Base-by-base conservation (phyloP, 2,113 vertebrate genomes). In the Pelvicachromis taeniatus region DNA sequence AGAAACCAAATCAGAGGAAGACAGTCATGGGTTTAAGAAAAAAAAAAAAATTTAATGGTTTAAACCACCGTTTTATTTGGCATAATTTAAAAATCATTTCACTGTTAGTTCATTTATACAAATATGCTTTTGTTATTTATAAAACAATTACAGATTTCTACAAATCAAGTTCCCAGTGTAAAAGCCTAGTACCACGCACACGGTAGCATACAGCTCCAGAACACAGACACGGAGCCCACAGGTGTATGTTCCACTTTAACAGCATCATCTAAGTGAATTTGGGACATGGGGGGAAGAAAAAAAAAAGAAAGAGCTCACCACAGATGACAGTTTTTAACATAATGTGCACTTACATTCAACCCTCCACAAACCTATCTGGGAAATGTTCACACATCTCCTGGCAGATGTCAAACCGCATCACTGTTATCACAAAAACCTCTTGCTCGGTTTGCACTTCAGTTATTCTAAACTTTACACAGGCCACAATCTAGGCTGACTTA, bases 141-240 rank as follows among this genome's bases (percentile, higher is more conserved):
- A 96, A 95, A 94, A 95, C 91, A 95, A 95, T 95, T 95, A 95
- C 88, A 93, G 92, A 92, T 93, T 92, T 93, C 94, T 94, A 96
- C 94, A 96, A 96, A 97, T 97, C 94, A 96, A 96, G 96, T 97
- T 96, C 96, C 97, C 97, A 97, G 97, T 97, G 97, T 97, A 97
- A 96, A 95, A 90, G 94, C 95, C 95, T 95, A 96, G 97, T 97
- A 97, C 97, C 97, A 96, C 90, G 94, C 95, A 91, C 93, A 94
- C 91, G 91, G 93, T 88, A 94, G 92, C 94, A 92, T 89, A 94
- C 93, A 90, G 89, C 94, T 94, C 85, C 42, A 86, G 91, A 93
- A 94, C 92, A 87, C 91, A 89, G 81, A 85, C 65, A 77, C 61
- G 89, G 92, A 87, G 91, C 86, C 90, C 86, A 91, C 93, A 94